Evolutionary conservation across 1,140 invertebrate species (phyloP), one percentile per base, ranked within the genome.

Genomic region (Tachypleus tridentatus): DNA sequence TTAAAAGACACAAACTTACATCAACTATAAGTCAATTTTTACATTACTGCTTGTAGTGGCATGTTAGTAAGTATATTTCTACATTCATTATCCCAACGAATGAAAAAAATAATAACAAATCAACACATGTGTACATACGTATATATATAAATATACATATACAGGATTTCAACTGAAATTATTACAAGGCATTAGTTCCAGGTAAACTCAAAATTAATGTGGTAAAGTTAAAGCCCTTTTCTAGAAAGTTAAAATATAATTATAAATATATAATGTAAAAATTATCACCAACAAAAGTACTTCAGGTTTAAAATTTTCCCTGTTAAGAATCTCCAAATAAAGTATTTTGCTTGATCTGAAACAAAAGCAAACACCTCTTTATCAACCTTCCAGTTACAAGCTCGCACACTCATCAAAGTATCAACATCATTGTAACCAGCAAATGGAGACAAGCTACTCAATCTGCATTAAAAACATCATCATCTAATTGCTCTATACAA

Each of bases 311-410:
- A 53, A 10, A 5, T 6, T 53, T 53, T 4, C 10, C 61, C 68
- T 65, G 96, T 77, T 3, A 99, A 82, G 62, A 99, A 80, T 74
- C 89, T 85, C 64, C 86, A 84, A 77, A 99, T 99, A 76, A 99
- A 99, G 80, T 99, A 97, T 80, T 95, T 97, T 68, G 88, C 97
- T 76, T 98, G 92, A 60, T 93, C 90, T 3, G 96, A 99, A 60
- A 99, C 91, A 71, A 87, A 85, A 5, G 85, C 81, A 54, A 68
- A 68, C 11, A 95, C 87, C 76, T 95, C 88, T 74, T 89, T 87
- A 77, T 99, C 94, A 79, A 99, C 98, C 81, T 96, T 92, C 95
- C 95, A 99, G 76, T 98, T 93, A 74, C 95, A 98, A 11, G 90
- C 88, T 76, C 95, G 97, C 0, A 99, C 97, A 77, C 99, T 98